These are phyloP conservation scores for Hoplostethus mediterraneus DNA, from an alignment of 2,797 vertebrate genomes.

Conservation along the genomic window DNA sequence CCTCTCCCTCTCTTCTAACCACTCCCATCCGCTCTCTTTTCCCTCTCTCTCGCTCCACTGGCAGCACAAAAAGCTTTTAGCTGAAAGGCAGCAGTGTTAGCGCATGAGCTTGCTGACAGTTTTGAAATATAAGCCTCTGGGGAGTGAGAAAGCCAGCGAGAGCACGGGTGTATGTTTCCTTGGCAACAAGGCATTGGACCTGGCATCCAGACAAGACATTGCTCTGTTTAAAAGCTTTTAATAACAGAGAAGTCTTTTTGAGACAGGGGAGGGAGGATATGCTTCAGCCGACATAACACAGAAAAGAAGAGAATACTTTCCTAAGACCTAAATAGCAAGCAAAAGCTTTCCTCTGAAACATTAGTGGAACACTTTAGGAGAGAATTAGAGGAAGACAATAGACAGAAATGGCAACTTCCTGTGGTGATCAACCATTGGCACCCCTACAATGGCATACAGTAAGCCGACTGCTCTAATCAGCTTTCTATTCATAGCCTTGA, in stretches of 20 bases:
- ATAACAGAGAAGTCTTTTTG: constrained; percentile 75
- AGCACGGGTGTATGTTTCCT: constrained; percentile 76
- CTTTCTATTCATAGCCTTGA: constrained; percentile 52
- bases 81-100: constrained; percentile 94
- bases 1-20: constrained; percentile 58
- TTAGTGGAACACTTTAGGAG: constrained; percentile 18
- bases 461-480: constrained; percentile 57
- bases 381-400: constrained; percentile 18
- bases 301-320: constrained; percentile 31
- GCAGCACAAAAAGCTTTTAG: constrained; percentile 99
- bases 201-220: constrained; percentile 73
- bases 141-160: constrained; percentile 45
- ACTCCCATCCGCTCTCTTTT: constrained; percentile 66
- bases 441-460: constrained; percentile 9
- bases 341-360: constrained; percentile 35
- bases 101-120: constrained; percentile 90
- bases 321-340: constrained; percentile 41
- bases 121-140: constrained; percentile 90
- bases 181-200: constrained; percentile 77
- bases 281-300: constrained; percentile 51
- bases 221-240: constrained; percentile 89
- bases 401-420: constrained; percentile 40
- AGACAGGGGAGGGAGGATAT: constrained; percentile 49
- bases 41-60: constrained; percentile 75
- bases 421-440: constrained; percentile 21